Evolutionary conservation across 2,888 invertebrate species (phyloP).

Genomic region (Nebria salina): DNA sequence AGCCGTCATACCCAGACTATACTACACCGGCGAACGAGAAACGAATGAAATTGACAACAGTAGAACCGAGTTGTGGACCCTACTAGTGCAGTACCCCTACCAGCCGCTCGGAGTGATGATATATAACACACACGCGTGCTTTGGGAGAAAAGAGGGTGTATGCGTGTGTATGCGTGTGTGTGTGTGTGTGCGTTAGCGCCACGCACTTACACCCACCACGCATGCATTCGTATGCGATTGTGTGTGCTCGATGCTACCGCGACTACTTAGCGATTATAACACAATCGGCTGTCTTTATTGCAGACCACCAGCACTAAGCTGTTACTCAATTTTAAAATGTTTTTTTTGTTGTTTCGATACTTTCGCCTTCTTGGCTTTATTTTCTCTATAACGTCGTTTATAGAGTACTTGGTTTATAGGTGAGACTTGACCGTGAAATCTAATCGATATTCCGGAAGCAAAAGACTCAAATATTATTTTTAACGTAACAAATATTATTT

Average conservation of each 20-base stretch:
- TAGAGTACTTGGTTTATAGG: not conserved
- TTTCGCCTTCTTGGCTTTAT: not conserved
- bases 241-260: not conserved
- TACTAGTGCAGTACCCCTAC: constrained; percentile 1
- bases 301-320: not conserved
- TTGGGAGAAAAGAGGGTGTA: not conserved
- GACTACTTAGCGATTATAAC: not conserved
- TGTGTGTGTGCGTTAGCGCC: constrained; percentile 11
- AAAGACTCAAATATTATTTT: too few species aligned
- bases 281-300: not conserved
- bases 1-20: not conserved
- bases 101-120: not conserved
- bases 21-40: not conserved
- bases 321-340: not conserved
- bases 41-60: constrained; percentile 1
- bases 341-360: not conserved
- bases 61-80: not conserved
- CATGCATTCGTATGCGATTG: not conserved
- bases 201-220: constrained; percentile 13
- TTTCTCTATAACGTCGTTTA: not conserved
- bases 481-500: too few species aligned
- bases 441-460: too few species aligned
- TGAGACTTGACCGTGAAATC: not conserved
- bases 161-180: not conserved
- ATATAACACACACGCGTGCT: not conserved